These are phyloP conservation scores for Polia nebulosa DNA, from an alignment of 2,888 invertebrate species.

Conservation along the genomic window DNA sequence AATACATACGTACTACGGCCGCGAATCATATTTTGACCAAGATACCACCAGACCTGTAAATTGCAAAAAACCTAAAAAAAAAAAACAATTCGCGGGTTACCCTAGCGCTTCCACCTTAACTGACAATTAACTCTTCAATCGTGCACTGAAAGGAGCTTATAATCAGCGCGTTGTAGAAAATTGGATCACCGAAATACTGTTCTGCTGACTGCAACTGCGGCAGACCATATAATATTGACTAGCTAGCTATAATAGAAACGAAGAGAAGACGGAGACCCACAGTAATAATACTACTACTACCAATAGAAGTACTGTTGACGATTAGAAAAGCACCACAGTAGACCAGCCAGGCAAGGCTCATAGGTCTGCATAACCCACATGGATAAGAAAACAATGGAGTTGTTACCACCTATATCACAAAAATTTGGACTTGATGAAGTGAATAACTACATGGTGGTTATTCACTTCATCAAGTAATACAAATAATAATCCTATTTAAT, in stretches of 20 bases:
- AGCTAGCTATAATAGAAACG: too few relatives aligned
- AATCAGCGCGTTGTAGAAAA: neutral
- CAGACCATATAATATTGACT: too few relatives aligned
- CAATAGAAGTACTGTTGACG: slow-evolving; percentile 45
- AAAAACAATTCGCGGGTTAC: too few relatives aligned
- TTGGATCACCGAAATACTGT: neutral
- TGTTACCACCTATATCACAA: too few relatives aligned
- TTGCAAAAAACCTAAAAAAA: too few relatives aligned
- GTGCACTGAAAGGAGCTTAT: too few relatives aligned
- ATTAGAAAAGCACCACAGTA: neutral
- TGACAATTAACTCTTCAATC: neutral
- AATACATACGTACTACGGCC: too few relatives aligned
- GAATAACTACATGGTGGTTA: neutral
- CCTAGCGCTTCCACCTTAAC: neutral
- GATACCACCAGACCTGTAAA: too few relatives aligned
- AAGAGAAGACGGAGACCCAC: slow-evolving; percentile 14
- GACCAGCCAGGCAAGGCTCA: neutral
- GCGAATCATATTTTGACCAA: too few relatives aligned
- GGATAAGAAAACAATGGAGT: neutral
- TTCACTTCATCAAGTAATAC: too few relatives aligned
- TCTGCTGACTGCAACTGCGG: too few relatives aligned
- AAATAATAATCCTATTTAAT: too few relatives aligned
- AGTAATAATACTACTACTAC: slow-evolving; percentile 68
- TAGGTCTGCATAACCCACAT: neutral
- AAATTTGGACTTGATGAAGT: neutral